phyloP scores from a whole-genome alignment of 2,888 invertebrate species.

The Macrosoma leucophasiata region DNA sequence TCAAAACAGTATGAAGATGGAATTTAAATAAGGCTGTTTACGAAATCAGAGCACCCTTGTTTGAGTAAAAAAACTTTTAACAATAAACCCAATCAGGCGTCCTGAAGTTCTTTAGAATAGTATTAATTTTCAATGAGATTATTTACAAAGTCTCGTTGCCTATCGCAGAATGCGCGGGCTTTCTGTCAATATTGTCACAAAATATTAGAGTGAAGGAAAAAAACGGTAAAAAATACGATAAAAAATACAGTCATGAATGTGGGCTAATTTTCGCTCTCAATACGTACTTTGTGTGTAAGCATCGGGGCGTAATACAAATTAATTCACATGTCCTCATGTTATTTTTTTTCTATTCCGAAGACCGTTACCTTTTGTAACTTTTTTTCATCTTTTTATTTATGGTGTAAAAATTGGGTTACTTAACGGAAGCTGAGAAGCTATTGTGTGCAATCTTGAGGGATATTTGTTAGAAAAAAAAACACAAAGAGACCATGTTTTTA shows the following conservation, averaged over 20 bases:
- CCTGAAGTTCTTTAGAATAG: constrained; percentile 47
- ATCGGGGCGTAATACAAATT: constrained; percentile 71
- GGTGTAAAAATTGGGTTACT: constrained; percentile 75
- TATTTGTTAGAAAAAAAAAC: constrained; percentile 31
- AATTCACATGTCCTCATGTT: constrained; percentile 50
- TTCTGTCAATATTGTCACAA: constrained; percentile 73
- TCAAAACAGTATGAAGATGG: no score
- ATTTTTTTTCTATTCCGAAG: no score
- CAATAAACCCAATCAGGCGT: constrained; percentile 65
- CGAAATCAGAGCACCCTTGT: constrained; percentile 47
- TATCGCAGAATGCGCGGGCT: constrained; percentile 46
- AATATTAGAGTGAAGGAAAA: constrained; percentile 48
- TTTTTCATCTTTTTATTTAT: constrained; percentile 67
- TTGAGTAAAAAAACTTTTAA: constrained; percentile 50
- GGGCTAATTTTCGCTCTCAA: constrained; percentile 72
- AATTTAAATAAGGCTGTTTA: constrained; percentile 41
- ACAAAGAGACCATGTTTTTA: constrained; percentile 24
- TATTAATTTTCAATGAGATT: constrained; percentile 72
- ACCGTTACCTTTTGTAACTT: constrained; percentile 60
- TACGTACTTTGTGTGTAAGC: constrained; percentile 65
- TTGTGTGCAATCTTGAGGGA: constrained; percentile 51
- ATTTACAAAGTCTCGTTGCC: constrained; percentile 65
- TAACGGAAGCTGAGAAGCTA: constrained; percentile 60
- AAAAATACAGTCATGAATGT: constrained; percentile 53
- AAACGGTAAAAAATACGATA: constrained; percentile 28